These are phyloP conservation scores for Melanocharis versteri DNA, from an alignment of 2,113 vertebrate genomes.

Conservation along the genomic window DNA sequence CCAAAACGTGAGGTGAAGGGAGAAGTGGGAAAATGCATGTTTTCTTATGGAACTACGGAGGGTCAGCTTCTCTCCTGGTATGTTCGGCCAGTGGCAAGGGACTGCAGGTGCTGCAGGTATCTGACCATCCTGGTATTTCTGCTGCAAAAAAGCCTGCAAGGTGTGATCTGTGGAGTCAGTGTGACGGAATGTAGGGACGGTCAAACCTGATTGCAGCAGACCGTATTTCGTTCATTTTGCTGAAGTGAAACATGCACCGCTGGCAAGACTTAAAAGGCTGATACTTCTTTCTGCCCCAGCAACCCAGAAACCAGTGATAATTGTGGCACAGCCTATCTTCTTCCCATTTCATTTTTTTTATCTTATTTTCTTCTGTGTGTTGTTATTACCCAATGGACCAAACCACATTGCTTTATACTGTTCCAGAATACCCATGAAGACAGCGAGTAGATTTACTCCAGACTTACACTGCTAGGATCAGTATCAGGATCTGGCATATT, in stretches of 20 bases:
- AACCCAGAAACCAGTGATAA: background rate
- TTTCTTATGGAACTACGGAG: background rate
- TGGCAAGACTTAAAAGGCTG: background rate
- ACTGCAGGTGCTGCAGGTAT: background rate
- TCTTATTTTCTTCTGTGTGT: background rate
- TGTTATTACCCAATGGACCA: background rate
- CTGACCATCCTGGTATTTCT: background rate
- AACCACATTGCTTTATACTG: background rate
- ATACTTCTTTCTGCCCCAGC: background rate
- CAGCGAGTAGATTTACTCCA: background rate
- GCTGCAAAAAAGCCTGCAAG: background rate
- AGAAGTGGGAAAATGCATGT: background rate
- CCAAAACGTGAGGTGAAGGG: background rate
- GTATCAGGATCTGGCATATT: background rate
- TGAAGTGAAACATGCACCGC: accelerated
- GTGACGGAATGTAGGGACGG: background rate
- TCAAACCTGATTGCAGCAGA: background rate
- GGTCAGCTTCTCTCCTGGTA: background rate
- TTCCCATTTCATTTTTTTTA: background rate
- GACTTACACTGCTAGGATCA: background rate
- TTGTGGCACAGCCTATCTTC: background rate
- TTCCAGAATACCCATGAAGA: background rate
- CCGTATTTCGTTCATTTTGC: background rate
- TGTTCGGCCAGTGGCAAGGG: accelerated
- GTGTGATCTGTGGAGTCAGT: background rate